phyloP scores from a whole-genome alignment of 1,140 invertebrate species.

The Battus philenor region DNA sequence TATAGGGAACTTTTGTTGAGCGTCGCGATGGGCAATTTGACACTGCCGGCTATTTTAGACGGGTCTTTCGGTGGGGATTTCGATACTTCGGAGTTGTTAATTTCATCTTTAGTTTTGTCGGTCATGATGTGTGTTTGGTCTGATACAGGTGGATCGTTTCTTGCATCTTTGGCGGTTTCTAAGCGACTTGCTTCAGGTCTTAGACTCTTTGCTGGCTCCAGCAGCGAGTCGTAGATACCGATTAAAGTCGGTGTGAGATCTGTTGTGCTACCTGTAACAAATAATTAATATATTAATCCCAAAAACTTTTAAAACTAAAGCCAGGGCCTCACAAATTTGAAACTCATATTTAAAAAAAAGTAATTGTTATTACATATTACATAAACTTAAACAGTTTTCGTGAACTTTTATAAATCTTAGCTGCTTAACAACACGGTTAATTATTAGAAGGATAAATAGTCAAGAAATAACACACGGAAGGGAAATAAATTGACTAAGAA shows the following conservation, averaged over 20 bases:
- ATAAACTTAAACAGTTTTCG: no score
- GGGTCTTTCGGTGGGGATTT: slow-evolving; percentile 57
- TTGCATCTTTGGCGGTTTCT: slow-evolving; percentile 66
- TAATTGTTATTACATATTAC: no score
- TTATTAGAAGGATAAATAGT: no score
- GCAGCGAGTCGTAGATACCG: slow-evolving; percentile 75
- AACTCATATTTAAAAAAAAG: no score
- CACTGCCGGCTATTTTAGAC: slow-evolving; percentile 59
- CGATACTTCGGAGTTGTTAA: slow-evolving; percentile 19
- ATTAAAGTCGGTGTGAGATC: slow-evolving; percentile 77
- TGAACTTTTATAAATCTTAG: no score
- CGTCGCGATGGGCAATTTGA: slow-evolving; percentile 60
- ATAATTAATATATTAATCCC: no score
- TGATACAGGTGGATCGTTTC: slow-evolving; percentile 60
- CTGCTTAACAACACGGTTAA: no score
- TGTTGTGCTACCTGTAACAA: slow-evolving; percentile 77
- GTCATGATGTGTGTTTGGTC: slow-evolving; percentile 25
- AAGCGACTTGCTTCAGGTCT: slow-evolving; percentile 42
- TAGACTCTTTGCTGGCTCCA: slow-evolving; percentile 57
- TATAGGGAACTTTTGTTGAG: slow-evolving; percentile 66
- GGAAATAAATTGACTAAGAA: no score
- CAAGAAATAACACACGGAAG: no score
- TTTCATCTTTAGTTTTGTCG: slow-evolving; percentile 34
- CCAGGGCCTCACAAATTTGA: no score
- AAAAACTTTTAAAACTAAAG: no score